Conservation (phyloP, 1,140 invertebrate genomes). For the Phortica variegata region DNA sequence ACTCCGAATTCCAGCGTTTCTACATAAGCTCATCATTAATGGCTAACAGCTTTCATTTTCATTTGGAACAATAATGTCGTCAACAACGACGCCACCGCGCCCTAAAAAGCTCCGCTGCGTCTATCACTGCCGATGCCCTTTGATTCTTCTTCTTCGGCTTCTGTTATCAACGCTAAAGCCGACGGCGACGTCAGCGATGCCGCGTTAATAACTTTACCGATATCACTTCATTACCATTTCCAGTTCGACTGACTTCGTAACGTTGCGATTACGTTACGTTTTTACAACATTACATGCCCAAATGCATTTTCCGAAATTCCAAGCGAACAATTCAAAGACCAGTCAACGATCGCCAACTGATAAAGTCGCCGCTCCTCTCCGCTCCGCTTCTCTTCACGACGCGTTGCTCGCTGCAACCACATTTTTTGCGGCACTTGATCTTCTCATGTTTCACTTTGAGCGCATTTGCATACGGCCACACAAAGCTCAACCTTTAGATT, state of each 20-base stretch:
- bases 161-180: too few relatives aligned
- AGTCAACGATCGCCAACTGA: too few relatives aligned
- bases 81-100: too few relatives aligned
- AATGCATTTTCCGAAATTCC: too few relatives aligned
- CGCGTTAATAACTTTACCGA: background rate
- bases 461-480: too few relatives aligned
- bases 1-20: background rate
- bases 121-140: conserved; percentile 12
- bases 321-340: too few relatives aligned
- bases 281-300: conserved; percentile 4
- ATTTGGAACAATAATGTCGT: background rate
- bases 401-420: too few relatives aligned
- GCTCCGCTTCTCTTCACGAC: background rate
- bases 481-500: too few relatives aligned
- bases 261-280: conserved; percentile 13
- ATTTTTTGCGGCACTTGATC: too few relatives aligned
- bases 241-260: conserved; percentile 6
- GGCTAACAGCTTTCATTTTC: conserved; percentile 25
- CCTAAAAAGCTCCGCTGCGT: background rate
- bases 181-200: conserved; percentile 1
- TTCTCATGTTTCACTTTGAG: too few relatives aligned
- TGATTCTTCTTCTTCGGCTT: too few relatives aligned
- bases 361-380: too few relatives aligned
- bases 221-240: conserved; percentile 18
- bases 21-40: background rate